phyloP scores from a whole-genome alignment of 1,140 invertebrate genomes.

The Trachelipus rathkii region DNA sequence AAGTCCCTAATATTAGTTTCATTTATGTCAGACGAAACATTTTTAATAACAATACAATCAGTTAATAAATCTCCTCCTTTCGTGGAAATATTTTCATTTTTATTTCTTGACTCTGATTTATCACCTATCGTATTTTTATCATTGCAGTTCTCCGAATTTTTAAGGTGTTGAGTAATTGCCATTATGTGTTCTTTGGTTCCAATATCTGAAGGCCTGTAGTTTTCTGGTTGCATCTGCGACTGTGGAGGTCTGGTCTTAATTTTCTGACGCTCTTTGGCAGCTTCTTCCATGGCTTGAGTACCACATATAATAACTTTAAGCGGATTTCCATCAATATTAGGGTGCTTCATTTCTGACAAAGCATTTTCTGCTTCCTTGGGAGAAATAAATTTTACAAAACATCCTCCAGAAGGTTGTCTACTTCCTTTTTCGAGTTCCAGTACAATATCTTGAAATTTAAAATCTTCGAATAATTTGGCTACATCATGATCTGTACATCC shows the following conservation, averaged over 20 bases:
- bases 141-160: not conserved
- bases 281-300: conserved; percentile 20
- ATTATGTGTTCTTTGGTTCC: conserved; percentile 4
- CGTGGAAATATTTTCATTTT: not conserved
- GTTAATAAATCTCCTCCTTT: conserved; percentile 36
- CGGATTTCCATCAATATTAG: conserved; percentile 28
- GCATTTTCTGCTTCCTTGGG: conserved; percentile 32
- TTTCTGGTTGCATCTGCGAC: not conserved
- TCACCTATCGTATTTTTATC: conserved; percentile 21
- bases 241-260: not conserved
- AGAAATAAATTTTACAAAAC: conserved; percentile 32
- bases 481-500: conserved; percentile 38
- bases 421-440: conserved; percentile 33
- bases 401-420: conserved; percentile 28
- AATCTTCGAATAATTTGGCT: conserved; percentile 29
- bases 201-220: not conserved
- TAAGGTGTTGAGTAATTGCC: not conserved
- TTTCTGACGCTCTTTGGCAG: conserved; percentile 25
- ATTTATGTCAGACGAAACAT: conserved; percentile 36
- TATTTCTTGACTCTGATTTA: not conserved
- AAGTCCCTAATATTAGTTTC: conserved; percentile 42
- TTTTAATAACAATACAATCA: conserved; percentile 38
- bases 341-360: not conserved
- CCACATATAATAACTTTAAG: conserved; percentile 26
- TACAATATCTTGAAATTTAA: conserved; percentile 38